phyloP scores from a whole-genome alignment of 2,797 vertebrate species.

The Fistularia commersonii region DNA sequence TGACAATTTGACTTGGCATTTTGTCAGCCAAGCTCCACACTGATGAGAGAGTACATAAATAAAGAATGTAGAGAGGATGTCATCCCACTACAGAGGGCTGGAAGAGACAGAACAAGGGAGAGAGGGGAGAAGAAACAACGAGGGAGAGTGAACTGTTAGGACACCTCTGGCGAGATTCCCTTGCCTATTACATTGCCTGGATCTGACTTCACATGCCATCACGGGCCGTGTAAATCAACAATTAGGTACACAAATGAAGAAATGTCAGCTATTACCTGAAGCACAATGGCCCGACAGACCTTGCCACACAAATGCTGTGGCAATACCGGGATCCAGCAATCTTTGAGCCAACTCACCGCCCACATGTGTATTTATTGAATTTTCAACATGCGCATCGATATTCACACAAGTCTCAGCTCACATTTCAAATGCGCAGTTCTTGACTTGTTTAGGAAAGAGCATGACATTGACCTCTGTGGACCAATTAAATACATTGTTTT shows the following conservation, averaged over 20 bases:
- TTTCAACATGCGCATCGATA: constrained; percentile 5
- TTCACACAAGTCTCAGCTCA: constrained; percentile 16
- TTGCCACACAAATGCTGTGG: constrained; percentile 36
- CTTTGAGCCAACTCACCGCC: constrained; percentile 25
- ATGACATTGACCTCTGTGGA: constrained; percentile 35
- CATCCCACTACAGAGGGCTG: constrained; percentile 48
- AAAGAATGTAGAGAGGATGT: constrained; percentile 67
- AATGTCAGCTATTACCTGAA: constrained; percentile 68
- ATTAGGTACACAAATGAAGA: constrained; percentile 70
- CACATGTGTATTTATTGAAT: constrained; percentile 13
- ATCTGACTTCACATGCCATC: constrained; percentile 59
- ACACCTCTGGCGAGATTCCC: constrained; percentile 66
- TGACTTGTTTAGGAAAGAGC: constrained; percentile 42
- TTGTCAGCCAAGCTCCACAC: constrained; percentile 56
- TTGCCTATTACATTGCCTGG: constrained; percentile 58
- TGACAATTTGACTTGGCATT: constrained; percentile 74
- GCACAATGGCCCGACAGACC: constrained; percentile 45
- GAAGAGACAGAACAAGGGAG: constrained; percentile 54
- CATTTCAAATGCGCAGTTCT: constrained; percentile 34
- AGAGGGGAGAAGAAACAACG: constrained; percentile 35
- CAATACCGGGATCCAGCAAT: constrained; percentile 33
- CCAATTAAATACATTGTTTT: constrained; percentile 63
- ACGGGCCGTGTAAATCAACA: constrained; percentile 69
- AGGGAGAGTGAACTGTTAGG: constrained; percentile 53
- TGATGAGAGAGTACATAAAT: constrained; percentile 74